Conservation (phyloP, 35 echinoderm and acorn worm species). For the Strongylocentrotus purpuratus region DNA sequence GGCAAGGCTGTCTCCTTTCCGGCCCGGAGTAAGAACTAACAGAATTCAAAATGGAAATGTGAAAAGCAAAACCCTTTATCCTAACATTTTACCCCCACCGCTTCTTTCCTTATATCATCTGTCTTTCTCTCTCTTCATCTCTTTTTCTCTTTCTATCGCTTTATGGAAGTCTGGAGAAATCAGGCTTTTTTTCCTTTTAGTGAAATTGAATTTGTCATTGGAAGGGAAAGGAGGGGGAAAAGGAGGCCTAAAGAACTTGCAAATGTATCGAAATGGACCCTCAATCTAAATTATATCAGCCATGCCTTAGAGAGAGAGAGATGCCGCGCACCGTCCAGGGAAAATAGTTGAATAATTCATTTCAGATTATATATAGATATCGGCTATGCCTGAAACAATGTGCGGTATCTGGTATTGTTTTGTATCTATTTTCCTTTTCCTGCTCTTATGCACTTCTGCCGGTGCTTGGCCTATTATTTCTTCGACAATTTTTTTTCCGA, state of each 20-base stretch:
- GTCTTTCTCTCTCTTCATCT: neutral
- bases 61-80: neutral
- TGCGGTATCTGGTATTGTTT: neutral
- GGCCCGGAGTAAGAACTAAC: neutral
- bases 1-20: neutral
- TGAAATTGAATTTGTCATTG: slow-evolving; percentile 12
- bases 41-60: slow-evolving; percentile 31
- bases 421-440: neutral
- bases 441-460: neutral
- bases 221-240: neutral
- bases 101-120: neutral
- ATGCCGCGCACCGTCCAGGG: neutral
- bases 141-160: neutral
- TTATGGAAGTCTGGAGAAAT: neutral
- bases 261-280: neutral
- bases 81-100: neutral
- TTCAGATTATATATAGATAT: neutral
- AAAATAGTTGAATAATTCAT: slow-evolving; percentile 14
- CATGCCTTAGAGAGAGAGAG: neutral
- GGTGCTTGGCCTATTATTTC: neutral
- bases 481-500: neutral
- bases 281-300: slow-evolving; percentile 4
- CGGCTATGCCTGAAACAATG: neutral
- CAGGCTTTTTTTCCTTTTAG: neutral
- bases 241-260: neutral